Percentiles rank a stretch among this genome's conserved stretches.
Conservation (phyloP, 2,888 invertebrate genomes). For the Agapostemon virescens region DNA sequence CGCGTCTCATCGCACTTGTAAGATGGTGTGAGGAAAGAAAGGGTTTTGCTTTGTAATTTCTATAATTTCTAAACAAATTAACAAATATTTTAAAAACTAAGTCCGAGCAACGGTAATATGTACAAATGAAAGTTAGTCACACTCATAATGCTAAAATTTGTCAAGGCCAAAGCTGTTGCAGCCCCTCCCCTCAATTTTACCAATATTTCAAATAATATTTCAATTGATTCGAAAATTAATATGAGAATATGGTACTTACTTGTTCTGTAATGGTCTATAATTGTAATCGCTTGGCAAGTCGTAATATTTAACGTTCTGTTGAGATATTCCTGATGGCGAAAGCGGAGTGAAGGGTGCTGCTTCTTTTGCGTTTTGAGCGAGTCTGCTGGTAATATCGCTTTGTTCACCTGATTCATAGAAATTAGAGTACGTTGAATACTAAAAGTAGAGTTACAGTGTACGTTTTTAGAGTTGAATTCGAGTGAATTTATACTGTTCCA, state of each 20-base stretch:
- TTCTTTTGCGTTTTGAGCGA: constrained; percentile 1
- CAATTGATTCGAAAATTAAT: neutral
- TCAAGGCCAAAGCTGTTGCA: too few species aligned
- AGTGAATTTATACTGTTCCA: too few species aligned
- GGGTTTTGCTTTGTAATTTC: too few species aligned
- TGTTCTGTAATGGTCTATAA: constrained; percentile 36
- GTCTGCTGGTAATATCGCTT: neutral
- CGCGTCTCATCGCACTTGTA: too few species aligned
- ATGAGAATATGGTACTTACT: constrained; percentile 25
- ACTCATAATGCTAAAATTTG: too few species aligned
- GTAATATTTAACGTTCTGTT: constrained; percentile 23
- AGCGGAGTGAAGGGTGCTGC: neutral
- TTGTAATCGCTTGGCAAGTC: constrained; percentile 12
- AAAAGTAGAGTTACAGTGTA: neutral
- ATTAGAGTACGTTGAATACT: neutral
- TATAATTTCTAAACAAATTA: too few species aligned
- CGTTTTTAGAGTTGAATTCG: too few species aligned
- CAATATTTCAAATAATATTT: neutral
- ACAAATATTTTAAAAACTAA: too few species aligned
- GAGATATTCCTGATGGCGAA: neutral
- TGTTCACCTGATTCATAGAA: constrained; percentile 29
- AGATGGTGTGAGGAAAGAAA: too few species aligned
- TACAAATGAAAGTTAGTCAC: too few species aligned
- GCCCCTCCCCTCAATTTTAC: too few species aligned
- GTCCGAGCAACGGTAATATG: too few species aligned